Evolutionary conservation across 1,140 invertebrate genomes (phyloP), one percentile per base, ranked within the genome.

Genomic region (Polypedilum pembai): DNA sequence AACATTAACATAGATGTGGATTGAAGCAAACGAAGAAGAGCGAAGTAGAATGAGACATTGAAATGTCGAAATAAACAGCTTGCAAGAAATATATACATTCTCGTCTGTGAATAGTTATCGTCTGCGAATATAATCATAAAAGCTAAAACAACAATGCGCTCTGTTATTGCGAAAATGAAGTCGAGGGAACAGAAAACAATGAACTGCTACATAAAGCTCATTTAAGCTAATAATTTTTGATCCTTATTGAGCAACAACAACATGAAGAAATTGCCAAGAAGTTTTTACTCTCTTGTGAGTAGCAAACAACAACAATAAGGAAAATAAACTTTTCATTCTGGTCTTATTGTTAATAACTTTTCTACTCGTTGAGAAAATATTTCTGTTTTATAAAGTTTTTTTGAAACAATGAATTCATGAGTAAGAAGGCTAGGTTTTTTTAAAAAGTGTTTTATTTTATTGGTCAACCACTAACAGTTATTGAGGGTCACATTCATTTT

Each of bases 201-300:
- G 65, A 69, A 69, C 20, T 69, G 65, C 65, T 20, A 21, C 65
- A 69, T 69, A 69, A 69, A 69, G 65, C 65, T 69, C 65, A 69
- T 69, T 69, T 69, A 69, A 69, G 65, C 17, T 69, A 69, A 69
- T 69, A 69, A 69, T 69, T 69, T 56, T 69, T 69, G 65, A 69
- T 69, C 65, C 65, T 69, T 20, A 69, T 69, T 69, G 45, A 56
- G 45, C 45, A 56, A 33, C 24, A 33, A 33, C 45, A 56, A 56
- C 45, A 56, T 56, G 12, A n/a, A 56, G 45, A 56, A 56, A 4
- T 12, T 56, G n/a, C 45, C n/a, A n/a, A 56, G 24, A 33, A 33
- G 24, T 33, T 33, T 33, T 33, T 33, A 33, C 24, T 33, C 24
- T 33, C 24, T 33, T 33, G 24, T 33, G 24, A 33, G 24, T 33